Evolutionary conservation across 1,140 invertebrate genomes (phyloP).

Genomic region (Drosophila persimilis): DNA sequence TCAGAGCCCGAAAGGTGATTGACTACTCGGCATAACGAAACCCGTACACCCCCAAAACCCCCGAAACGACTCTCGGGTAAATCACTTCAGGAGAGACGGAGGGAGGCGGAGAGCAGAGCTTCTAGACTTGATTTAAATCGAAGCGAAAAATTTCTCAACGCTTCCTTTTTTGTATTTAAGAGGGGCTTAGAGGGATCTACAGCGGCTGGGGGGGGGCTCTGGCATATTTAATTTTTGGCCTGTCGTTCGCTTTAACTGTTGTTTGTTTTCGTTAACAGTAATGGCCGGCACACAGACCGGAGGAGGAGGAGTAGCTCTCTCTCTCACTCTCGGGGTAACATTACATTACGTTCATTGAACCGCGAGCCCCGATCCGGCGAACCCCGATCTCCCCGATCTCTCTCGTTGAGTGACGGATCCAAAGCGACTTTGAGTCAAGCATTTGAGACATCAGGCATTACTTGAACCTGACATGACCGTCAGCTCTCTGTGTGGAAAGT

Average conservation of each 20-base stretch:
- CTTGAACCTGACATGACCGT: constrained; percentile 48
- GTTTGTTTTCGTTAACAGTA: constrained; percentile 78
- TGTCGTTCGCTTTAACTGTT: constrained; percentile 67
- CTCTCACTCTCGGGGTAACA: constrained; percentile 22
- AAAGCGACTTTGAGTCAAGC: constrained; percentile 38
- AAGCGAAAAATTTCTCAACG: constrained; percentile 39
- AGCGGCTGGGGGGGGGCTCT: constrained; percentile 4
- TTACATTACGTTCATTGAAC: constrained; percentile 78
- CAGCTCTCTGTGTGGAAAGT: constrained; percentile 25
- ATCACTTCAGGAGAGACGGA: constrained; percentile 7
- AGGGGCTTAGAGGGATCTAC: constrained; percentile 1
- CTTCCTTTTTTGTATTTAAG: constrained; percentile 63
- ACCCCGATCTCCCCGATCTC: constrained; percentile 1
- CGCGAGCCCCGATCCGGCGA: constrained; percentile 8
- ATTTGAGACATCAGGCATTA: background rate
- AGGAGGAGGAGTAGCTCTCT: constrained; percentile 11
- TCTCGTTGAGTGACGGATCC: constrained; percentile 21
- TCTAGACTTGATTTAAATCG: constrained; percentile 58
- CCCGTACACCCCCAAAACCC: too few species aligned
- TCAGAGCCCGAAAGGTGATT: constrained; percentile 67
- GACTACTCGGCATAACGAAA: constrained; percentile 59
- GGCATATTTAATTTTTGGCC: constrained; percentile 64
- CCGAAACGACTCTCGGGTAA: constrained; percentile 19
- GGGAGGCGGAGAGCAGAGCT: constrained; percentile 50
- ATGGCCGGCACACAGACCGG: constrained; percentile 43